phyloP scores from a whole-genome alignment of 2,113 vertebrate species.

The Rhinogobius similis region DNA sequence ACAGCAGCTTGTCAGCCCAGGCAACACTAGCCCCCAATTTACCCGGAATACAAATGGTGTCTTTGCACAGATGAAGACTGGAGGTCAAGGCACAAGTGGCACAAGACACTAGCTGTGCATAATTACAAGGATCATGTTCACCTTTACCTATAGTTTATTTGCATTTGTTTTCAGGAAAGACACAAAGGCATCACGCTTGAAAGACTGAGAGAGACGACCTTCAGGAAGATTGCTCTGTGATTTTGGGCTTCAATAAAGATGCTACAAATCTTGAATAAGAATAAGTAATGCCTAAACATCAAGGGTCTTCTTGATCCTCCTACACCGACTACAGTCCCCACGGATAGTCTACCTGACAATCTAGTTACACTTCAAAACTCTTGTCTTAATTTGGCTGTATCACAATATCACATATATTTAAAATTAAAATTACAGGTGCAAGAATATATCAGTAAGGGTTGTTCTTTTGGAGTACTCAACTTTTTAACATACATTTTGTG shows the following conservation, averaged over 20 bases:
- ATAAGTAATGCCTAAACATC: not conserved
- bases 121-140: constrained; percentile 45
- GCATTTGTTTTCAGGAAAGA: not conserved
- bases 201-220: not conserved
- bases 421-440: no score
- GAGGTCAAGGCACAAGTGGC: constrained; percentile 60
- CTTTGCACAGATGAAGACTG: constrained; percentile 61
- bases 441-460: no score
- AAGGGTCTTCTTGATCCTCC: not conserved
- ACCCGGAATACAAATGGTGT: constrained; percentile 70
- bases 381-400: not conserved
- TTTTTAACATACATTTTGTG: no score
- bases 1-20: constrained; percentile 57
- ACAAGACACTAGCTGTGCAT: constrained; percentile 51
- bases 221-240: not conserved
- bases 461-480: no score
- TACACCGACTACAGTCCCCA: not conserved
- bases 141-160: constrained; percentile 7
- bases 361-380: not conserved
- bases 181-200: not conserved
- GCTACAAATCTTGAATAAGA: not conserved
- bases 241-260: constrained; percentile 2
- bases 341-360: not conserved
- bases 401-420: not conserved
- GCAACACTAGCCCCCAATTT: constrained; percentile 41